These are phyloP conservation scores for Resseliella maxima DNA, from an alignment of 2,888 invertebrate species.

Conservation along the genomic window DNA sequence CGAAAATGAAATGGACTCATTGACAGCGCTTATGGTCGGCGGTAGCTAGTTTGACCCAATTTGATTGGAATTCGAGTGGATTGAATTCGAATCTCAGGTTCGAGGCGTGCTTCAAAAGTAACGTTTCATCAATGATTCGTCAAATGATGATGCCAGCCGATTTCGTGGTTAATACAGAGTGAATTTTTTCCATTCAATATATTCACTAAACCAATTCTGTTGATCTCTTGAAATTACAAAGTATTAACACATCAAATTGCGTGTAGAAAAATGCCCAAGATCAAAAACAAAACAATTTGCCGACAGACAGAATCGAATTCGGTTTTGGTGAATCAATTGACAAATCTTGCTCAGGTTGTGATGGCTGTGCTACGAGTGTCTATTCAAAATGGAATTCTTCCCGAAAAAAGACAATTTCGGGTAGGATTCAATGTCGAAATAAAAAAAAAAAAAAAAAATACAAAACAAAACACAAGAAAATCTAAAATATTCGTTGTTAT, in stretches of 20 bases:
- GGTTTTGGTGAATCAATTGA: not conserved
- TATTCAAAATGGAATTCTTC: slow-evolving; percentile 20
- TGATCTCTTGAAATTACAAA: not conserved
- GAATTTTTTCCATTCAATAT: no score
- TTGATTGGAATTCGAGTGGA: slow-evolving; percentile 29
- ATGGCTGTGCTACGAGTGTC: slow-evolving; percentile 59
- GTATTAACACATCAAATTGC: not conserved
- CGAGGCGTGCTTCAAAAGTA: not conserved
- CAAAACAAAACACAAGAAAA: not conserved
- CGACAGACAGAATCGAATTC: not conserved
- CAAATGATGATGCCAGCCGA: no score
- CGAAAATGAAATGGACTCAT: slow-evolving; percentile 69
- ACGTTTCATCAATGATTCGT: slow-evolving; percentile 37
- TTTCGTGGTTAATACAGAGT: no score
- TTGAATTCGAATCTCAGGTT: slow-evolving; percentile 40
- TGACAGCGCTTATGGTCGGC: slow-evolving; percentile 72
- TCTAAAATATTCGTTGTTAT: not conserved
- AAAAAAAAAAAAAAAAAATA: not conserved
- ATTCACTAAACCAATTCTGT: not conserved
- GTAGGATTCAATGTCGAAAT: not conserved
- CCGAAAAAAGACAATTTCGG: not conserved
- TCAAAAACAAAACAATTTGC: no score
- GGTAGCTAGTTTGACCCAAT: slow-evolving; percentile 60
- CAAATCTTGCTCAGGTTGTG: slow-evolving; percentile 67
- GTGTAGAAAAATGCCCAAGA: not conserved